Conservation (phyloP, 53 echinoderm and acorn worm genomes). For the Luidia sarsii region DNA sequence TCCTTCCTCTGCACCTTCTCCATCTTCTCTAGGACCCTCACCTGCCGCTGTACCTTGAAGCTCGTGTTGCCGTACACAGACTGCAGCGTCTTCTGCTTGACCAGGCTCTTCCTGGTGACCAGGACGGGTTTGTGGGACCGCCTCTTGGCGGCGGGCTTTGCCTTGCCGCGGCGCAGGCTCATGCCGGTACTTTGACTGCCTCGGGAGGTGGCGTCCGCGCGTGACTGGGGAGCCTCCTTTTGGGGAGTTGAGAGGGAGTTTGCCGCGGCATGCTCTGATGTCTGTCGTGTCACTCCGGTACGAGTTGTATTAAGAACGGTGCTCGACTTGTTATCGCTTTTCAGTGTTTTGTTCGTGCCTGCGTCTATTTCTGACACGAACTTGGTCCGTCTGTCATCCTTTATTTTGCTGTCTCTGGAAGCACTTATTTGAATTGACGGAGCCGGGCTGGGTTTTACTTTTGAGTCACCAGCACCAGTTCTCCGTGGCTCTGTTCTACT, state of each 20-base stretch:
- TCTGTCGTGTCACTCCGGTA: not conserved
- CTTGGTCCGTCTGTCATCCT: constrained; percentile 4
- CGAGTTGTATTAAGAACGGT: constrained; percentile 23
- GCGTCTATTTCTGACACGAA: constrained; percentile 3
- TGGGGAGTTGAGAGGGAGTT: constrained; percentile 1
- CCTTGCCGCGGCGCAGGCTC: not conserved
- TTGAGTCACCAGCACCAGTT: constrained; percentile 1
- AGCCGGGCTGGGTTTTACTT: not conserved
- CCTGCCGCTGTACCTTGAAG: constrained; percentile 78
- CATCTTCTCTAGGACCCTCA: constrained; percentile 80
- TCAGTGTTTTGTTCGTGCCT: not conserved
- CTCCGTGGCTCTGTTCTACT: not conserved
- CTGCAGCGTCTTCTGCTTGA: constrained; percentile 65
- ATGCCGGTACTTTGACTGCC: constrained; percentile 19
- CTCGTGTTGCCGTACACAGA: constrained; percentile 82
- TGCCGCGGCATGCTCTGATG: not conserved
- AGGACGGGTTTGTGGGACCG: constrained; percentile 58
- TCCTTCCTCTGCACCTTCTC: constrained; percentile 67
- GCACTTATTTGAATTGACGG: not conserved
- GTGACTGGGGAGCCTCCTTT: not conserved
- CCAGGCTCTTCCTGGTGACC: constrained; percentile 82
- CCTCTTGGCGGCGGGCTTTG: constrained; percentile 4
- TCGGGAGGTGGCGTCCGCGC: not conserved
- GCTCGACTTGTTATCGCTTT: constrained; percentile 27
- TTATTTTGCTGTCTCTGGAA: not conserved